Conservation (phyloP, 2,113 vertebrate genomes). For the Thinocorus orbignyianus region DNA sequence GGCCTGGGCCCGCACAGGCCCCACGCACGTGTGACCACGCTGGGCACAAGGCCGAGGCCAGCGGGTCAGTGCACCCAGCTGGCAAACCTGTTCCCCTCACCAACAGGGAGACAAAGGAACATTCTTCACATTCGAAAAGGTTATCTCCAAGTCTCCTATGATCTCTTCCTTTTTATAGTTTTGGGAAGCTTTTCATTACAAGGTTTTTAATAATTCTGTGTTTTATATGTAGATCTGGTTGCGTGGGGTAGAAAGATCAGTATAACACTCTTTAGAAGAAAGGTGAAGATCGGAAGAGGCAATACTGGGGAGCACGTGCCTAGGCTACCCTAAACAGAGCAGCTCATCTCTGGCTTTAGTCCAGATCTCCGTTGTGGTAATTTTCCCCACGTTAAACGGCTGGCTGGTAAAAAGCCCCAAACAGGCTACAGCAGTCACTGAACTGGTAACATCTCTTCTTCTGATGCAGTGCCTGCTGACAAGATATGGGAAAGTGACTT, state of each 20-base stretch:
- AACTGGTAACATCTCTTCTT: background rate
- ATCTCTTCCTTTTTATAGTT: background rate
- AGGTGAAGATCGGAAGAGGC: background rate
- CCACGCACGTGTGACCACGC: no score
- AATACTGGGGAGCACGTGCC: fast-evolving
- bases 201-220: background rate
- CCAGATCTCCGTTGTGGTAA: background rate
- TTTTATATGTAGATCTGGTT: background rate
- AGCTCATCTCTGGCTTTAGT: background rate
- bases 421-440: background rate
- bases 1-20: no score
- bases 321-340: background rate
- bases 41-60: background rate
- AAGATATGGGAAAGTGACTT: background rate
- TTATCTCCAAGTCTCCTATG: background rate
- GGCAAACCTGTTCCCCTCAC: background rate
- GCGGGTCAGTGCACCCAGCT: background rate
- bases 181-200: background rate
- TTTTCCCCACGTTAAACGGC: background rate
- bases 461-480: background rate
- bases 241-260: background rate
- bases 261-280: background rate
- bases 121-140: background rate
- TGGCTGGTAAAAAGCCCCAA: background rate
- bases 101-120: background rate